phyloP scores from a whole-genome alignment of 2,797 vertebrate species.

The Pelobates cultripes region DNA sequence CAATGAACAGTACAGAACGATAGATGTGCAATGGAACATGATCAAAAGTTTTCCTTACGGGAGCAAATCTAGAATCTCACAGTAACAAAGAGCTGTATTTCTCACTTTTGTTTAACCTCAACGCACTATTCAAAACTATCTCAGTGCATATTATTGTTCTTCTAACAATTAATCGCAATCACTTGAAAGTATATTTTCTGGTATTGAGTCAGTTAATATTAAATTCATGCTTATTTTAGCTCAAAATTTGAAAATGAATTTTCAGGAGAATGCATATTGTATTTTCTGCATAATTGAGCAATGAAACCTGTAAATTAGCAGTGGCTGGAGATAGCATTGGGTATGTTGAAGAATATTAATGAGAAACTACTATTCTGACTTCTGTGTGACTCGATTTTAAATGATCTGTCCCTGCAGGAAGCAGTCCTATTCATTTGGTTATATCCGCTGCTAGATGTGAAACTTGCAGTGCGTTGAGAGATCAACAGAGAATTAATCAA shows the following conservation, averaged over 20 bases:
- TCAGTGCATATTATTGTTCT: conserved; percentile 61
- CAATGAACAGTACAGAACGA: conserved; percentile 60
- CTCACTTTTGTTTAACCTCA: conserved; percentile 68
- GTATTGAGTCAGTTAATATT: conserved; percentile 54
- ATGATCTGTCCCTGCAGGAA: conserved; percentile 46
- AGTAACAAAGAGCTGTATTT: conserved; percentile 61
- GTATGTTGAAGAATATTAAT: conserved; percentile 58
- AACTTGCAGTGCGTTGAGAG: conserved; percentile 25
- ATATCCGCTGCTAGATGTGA: conserved; percentile 30
- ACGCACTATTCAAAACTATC: conserved; percentile 61
- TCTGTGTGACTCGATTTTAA: conserved; percentile 55
- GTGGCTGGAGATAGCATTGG: conserved; percentile 53
- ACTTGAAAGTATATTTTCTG: conserved; percentile 57
- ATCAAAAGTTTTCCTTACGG: conserved; percentile 73
- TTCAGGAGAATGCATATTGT: conserved; percentile 57
- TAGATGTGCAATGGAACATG: conserved; percentile 69
- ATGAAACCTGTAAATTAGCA: conserved; percentile 58
- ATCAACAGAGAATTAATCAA: conserved; percentile 38
- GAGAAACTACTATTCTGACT: conserved; percentile 46
- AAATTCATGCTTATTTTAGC: conserved; percentile 57
- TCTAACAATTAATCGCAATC: conserved; percentile 67
- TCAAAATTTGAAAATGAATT: conserved; percentile 54
- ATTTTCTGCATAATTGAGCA: conserved; percentile 62
- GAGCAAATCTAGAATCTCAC: conserved; percentile 59
- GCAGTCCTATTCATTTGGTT: conserved; percentile 17